A percentile compares a stretch with the other conserved stretches of the same genome.
phyloP scores from a whole-genome alignment of 2,888 invertebrate species.

The Hypercompe scribonia region DNA sequence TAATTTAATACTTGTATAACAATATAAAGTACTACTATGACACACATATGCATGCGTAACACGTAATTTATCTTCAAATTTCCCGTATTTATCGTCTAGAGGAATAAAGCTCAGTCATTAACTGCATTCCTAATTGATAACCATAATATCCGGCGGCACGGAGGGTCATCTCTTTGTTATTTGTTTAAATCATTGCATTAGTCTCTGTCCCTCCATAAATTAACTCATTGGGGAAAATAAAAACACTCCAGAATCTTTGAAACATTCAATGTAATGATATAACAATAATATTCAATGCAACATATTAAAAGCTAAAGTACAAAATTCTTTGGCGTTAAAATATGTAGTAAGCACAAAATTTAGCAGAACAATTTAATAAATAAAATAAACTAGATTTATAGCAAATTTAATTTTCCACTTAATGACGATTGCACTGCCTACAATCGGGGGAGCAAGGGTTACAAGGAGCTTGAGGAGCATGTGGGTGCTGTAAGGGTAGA shows the following conservation, averaged over 20 bases:
- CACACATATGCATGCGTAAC: neutral
- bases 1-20: neutral
- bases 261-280: slow-evolving; percentile 48
- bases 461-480: slow-evolving; percentile 66
- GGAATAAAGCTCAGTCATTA: neutral
- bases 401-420: slow-evolving; percentile 24
- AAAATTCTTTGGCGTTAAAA: slow-evolving; percentile 47
- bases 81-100: neutral
- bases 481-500: slow-evolving; percentile 78
- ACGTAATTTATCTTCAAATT: neutral
- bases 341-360: slow-evolving; percentile 30
- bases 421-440: slow-evolving; percentile 79
- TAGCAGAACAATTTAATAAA: slow-evolving; percentile 15
- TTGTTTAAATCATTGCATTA: slow-evolving; percentile 3
- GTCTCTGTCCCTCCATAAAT: neutral
- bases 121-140: slow-evolving; percentile 68
- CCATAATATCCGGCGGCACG: slow-evolving; percentile 62
- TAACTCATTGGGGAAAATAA: slow-evolving; percentile 12
- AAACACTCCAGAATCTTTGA: slow-evolving; percentile 8
- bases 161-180: slow-evolving; percentile 34
- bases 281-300: slow-evolving; percentile 34
- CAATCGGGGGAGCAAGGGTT: slow-evolving; percentile 81
- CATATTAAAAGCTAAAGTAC: slow-evolving; percentile 43
- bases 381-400: neutral
- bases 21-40: neutral